Evolutionary conservation across 2,113 vertebrate genomes (phyloP).

Genomic region (Passer domesticus): DNA sequence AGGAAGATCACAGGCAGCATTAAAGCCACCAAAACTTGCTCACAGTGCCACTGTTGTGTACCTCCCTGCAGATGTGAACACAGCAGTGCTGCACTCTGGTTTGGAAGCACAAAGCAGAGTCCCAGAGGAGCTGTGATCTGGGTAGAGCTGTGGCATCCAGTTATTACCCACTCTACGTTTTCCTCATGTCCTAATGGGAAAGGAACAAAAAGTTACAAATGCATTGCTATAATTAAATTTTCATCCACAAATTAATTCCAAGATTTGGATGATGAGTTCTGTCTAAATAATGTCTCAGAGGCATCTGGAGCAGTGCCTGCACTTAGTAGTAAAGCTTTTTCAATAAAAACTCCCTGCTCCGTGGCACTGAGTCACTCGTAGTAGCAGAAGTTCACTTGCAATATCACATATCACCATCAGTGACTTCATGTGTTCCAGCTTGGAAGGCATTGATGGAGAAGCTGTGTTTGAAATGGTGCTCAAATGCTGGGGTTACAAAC

Average conservation of each 20-base stretch:
- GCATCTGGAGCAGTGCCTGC: not conserved
- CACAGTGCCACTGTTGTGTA: not conserved
- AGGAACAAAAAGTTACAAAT: slow-evolving; percentile 3
- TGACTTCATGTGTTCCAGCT: not conserved
- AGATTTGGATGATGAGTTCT: not conserved
- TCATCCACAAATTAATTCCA: slow-evolving; percentile 20
- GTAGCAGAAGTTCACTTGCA: not conserved
- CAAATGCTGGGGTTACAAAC: not conserved
- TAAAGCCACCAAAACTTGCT: not conserved
- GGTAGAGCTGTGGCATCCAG: not conserved
- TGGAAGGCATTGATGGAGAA: not conserved
- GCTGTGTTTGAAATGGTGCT: not conserved
- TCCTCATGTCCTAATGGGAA: not conserved
- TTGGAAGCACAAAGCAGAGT: not conserved
- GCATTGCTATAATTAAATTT: not conserved
- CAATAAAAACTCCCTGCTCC: not conserved
- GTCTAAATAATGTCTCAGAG: not conserved
- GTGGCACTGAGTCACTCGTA: not conserved
- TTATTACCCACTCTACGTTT: not conserved
- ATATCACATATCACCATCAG: not conserved
- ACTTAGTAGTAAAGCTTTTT: not conserved
- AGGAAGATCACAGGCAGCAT: not conserved
- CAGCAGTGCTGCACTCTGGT: not conserved
- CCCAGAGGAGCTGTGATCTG: not conserved
- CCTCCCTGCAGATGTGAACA: not conserved